Base-by-base conservation (phyloP, 1,140 invertebrate genomes). In the Calephelis virginiensis region DNA sequence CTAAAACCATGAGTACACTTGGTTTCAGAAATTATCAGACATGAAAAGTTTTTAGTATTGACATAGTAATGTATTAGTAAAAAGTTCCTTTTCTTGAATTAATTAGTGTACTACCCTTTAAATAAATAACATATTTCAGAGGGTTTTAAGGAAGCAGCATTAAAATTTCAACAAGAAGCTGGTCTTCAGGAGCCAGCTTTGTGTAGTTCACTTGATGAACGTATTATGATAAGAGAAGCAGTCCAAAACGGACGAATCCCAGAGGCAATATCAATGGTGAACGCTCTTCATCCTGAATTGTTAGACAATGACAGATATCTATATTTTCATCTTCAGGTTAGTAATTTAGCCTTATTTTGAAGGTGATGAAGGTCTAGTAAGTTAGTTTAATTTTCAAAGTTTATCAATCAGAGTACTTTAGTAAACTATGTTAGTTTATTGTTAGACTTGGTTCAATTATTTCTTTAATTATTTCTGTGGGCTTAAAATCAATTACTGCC, bases 81-180 rank as follows among this genome's bases (percentile, higher is more conserved):
- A 28, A 28, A 28, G 1, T 28, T 28, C 28, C 28, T 28, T 28
- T 28, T 28, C 28, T 28, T 28, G 28, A 28, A 28, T 28, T 28
- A 28, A 28, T 28, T 28, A 28, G 28, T 4, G 28, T 28, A 28
- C 28, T 28, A 28, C 28, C 28, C 28, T 28, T 28, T 91, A 37
- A 43, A 61, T 43, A 13, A n/a, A 62, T 9, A 46, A 45, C 43
- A 62, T 46, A 28, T 93, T 6, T 83, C 40, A 98, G 98, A 99
- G 86, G 98, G 98, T 8, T 99, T 99, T 78, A 99, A 99, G 90
- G 98, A 99, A 91, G 98, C 98, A 37, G 98, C 98, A 0, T 96
- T 99, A 80, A 99, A 98, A 88, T 99, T 99, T 89, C 95, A 98
- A 86, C 93, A 96, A 78, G 98, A 99, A 89, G 97, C 98, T 10